These are phyloP conservation scores for Megamerina dolium DNA, from an alignment of 2,888 invertebrate genomes.

Conservation along the genomic window DNA sequence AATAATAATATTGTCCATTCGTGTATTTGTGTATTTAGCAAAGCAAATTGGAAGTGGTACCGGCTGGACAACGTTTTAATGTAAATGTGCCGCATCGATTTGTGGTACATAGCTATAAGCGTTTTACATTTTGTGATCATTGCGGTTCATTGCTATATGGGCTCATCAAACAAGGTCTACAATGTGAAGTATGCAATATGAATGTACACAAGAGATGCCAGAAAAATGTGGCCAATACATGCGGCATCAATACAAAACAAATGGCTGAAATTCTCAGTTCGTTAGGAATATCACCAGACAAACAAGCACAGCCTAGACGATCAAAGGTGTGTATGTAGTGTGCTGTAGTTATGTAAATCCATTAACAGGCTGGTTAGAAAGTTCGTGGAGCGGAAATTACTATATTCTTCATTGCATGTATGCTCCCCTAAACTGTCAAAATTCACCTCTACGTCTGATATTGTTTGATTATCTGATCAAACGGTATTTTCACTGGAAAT, in stretches of 20 bases:
- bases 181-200: slow-evolving; percentile 94
- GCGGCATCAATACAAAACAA: slow-evolving; percentile 94
- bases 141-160: slow-evolving; percentile 97
- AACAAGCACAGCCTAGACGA: slow-evolving; percentile 63
- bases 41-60: slow-evolving; percentile 57
- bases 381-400: no score
- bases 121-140: slow-evolving; percentile 99
- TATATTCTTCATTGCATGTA: no score
- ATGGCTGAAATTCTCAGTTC: slow-evolving; percentile 90
- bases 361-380: no score
- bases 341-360: not conserved
- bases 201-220: slow-evolving; percentile 99
- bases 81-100: slow-evolving; percentile 98
- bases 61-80: slow-evolving; percentile 79
- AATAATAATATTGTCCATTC: not conserved
- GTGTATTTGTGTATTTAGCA: slow-evolving; percentile 29
- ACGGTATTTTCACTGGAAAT: no score
- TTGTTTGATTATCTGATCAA: no score
- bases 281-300: slow-evolving; percentile 87
- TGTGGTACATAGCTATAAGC: slow-evolving; percentile 92
- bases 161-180: slow-evolving; percentile 90
- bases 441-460: no score
- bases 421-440: no score
- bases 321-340: slow-evolving; percentile 52
- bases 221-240: slow-evolving; percentile 98